Evolutionary conservation across 1,140 invertebrate genomes (phyloP), one percentile per base, ranked within the genome.

Genomic region (Parapsyche elsis): DNA sequence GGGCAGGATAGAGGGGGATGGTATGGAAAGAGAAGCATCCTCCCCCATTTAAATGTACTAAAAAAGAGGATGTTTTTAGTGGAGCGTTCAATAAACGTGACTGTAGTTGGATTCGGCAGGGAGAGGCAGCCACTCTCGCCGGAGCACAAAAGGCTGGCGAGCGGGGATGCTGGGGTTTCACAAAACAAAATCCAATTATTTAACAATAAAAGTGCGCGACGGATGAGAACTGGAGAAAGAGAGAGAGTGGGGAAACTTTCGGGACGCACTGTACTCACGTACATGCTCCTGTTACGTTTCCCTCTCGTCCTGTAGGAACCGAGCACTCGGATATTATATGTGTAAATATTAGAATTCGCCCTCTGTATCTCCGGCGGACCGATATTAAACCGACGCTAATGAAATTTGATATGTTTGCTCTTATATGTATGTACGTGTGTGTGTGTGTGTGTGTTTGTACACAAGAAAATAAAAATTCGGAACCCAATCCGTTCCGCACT

Each of bases 151-250:
- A 26, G 23, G 46, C 14, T 21, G 38, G 53, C 46, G 57, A 46
- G 21, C 16, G 16, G 59, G 59, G 71, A 49, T 53, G 77, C 81
- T 78, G 73, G 78, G 81, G 75, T 78, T 80, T 79, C 79, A 81
- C 81, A 81, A 83, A 83, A 83, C 82, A 81, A 83, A 81, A 81
- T 83, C 80, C 82, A 83, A 83, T 83, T 83, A 83, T 83, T 83
- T 83, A 81, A 83, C 82, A 83, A 83, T 83, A 83, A 83, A 83
- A 83, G 78, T 80, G 82, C 80, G 82, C 80, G 80, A 79, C 79
- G 78, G 77, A 82, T 78, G 81, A 80, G 75, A 81, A 82, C 70
- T 23, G 21, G 53, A 23, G 71, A 26, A 9, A 14, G 71, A 61
- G 59, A 5, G 49, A 12, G 16, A 53, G 38, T 2, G 21, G 44